Percentiles rank a stretch among this genome's conserved stretches.
Evolutionary conservation across 2,113 vertebrate species (phyloP).

Genomic region (Nothobranchius kuhntae): DNA sequence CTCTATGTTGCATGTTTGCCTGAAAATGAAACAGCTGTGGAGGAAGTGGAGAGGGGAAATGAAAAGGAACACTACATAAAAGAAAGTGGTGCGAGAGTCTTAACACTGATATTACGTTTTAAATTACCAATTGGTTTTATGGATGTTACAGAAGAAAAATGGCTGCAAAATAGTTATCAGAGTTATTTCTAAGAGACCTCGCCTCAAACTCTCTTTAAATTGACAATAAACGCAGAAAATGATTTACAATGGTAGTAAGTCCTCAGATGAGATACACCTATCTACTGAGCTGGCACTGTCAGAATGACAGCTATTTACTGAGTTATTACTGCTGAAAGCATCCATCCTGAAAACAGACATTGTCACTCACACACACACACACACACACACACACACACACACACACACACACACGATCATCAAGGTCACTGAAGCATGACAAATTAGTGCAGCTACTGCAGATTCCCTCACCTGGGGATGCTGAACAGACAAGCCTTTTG

Average conservation of each 20-base stretch:
- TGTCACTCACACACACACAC: slow-evolving; percentile 6
- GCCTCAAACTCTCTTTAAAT: slow-evolving; percentile 57
- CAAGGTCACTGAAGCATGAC: slow-evolving; percentile 71
- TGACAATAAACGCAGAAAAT: slow-evolving; percentile 60
- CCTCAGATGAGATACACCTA: slow-evolving; percentile 48
- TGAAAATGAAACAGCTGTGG: slow-evolving; percentile 15
- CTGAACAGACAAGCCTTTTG: slow-evolving; percentile 84
- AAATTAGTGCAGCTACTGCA: slow-evolving; percentile 59
- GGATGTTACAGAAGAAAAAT: slow-evolving; percentile 24
- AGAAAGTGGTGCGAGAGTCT: slow-evolving; percentile 14
- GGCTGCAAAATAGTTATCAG: slow-evolving; percentile 29
- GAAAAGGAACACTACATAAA: slow-evolving; percentile 24
- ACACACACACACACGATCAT: slow-evolving; percentile 31
- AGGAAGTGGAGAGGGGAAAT: slow-evolving; percentile 29
- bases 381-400: neutral
- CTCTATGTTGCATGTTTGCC: neutral
- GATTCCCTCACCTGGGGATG: slow-evolving; percentile 82
- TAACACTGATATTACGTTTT: slow-evolving; percentile 7
- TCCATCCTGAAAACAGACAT: slow-evolving; percentile 49
- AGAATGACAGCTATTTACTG: slow-evolving; percentile 60
- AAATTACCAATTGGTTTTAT: slow-evolving; percentile 25
- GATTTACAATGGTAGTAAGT: slow-evolving; percentile 41
- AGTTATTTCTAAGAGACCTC: slow-evolving; percentile 29
- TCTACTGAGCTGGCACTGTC: slow-evolving; percentile 40
- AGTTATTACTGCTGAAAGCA: slow-evolving; percentile 69